Evolutionary conservation across 2,888 invertebrate genomes (phyloP), one percentile per base, ranked within the genome.

Genomic region (Drosophila picticornis): DNA sequence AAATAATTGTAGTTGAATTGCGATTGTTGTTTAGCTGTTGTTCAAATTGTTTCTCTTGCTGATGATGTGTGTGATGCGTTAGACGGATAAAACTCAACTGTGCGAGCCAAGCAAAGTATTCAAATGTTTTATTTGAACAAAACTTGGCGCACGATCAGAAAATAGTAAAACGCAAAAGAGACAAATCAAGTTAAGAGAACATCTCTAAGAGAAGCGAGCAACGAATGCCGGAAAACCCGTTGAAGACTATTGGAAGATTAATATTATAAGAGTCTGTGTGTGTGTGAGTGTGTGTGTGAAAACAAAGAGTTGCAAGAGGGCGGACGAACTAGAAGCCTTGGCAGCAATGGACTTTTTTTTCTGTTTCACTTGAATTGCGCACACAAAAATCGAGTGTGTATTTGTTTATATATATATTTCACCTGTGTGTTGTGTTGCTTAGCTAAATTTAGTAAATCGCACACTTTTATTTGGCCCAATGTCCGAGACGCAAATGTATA

Each of bases 401-500:
- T 83, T 19, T 63, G 38, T 55, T n/a, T 59, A 29, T 56, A 31
- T 60, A 55, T n/a, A n/a, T 61, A 56, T 88, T 84, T 86, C 84
- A 88, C 84, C 89, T 90, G 90, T 78, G 55, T 62, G 62, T 62
- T 74, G 68, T 52, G 56, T 75, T 70, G 66, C 60, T 67, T 63
- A 46, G 63, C 85, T 85, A 85, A 77, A 90, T 76, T 80, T 90
- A 85, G 85, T 90, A 90, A 85, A 83, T 85, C 85, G 85, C 85
- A 88, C 85, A 90, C 90, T 88, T 90, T 88, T 88, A 85, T 90
- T 75, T 88, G 88, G 85, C 90, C 90, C 85, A 85, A 85, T 85
- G 85, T 85, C 85, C 90, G 89, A 86, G 78, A 69, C 70, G 77
- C 69, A 90, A 90, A 67, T 64, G 62, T 70, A 56, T 76, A 75